These are phyloP conservation scores for Marronus borbonicus DNA, from an alignment of 2,888 invertebrate genomes.

Conservation along the genomic window DNA sequence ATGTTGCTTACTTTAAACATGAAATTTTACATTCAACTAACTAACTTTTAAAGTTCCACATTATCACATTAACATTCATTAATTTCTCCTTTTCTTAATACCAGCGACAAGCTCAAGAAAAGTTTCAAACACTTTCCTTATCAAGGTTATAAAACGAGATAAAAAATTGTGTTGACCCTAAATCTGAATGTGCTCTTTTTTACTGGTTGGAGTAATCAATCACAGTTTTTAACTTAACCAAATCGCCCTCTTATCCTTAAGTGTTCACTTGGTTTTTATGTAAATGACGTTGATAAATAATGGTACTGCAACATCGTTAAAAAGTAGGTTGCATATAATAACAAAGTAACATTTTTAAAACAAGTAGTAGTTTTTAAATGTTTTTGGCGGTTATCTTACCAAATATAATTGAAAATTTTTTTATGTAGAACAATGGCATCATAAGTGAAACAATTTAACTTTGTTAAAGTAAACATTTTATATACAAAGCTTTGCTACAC, in stretches of 20 bases:
- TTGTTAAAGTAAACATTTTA: too few relatives aligned
- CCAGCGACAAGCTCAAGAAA: not conserved
- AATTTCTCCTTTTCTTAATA: not conserved
- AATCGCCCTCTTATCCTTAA: not conserved
- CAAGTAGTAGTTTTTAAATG: too few relatives aligned
- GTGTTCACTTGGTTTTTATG: not conserved
- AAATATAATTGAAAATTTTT: too few relatives aligned
- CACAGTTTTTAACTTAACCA: slow-evolving; percentile 8
- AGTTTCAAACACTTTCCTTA: not conserved
- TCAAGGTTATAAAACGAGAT: not conserved
- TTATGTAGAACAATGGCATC: too few relatives aligned
- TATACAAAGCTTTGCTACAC: too few relatives aligned
- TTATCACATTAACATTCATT: not conserved
- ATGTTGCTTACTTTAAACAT: not conserved
- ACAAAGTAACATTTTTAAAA: too few relatives aligned
- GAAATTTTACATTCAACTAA: not conserved
- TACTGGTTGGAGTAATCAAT: not conserved
- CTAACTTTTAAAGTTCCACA: not conserved
- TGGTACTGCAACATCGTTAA: not conserved
- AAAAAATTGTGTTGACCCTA: not conserved
- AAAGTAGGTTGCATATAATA: too few relatives aligned
- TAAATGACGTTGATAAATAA: slow-evolving; percentile 8
- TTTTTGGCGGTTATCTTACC: too few relatives aligned
- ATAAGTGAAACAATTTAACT: too few relatives aligned
- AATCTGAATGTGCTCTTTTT: not conserved